Evolutionary conservation across 2,113 vertebrate genomes (phyloP).

Genomic region (Sarotherodon lohbergeri): DNA sequence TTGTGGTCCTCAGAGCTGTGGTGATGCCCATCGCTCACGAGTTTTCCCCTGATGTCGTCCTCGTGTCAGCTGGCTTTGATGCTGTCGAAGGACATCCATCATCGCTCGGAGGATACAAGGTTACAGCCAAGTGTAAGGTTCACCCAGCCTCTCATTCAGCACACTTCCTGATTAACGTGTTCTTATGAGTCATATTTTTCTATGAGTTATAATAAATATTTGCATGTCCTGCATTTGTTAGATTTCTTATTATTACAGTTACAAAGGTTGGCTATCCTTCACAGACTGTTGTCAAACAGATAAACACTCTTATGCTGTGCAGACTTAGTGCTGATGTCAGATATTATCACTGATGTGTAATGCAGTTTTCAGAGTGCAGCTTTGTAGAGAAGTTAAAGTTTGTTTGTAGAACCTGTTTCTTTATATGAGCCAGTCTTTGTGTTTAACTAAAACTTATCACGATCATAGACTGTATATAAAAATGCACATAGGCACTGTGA

Average conservation of each 20-base stretch:
- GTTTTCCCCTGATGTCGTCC: conserved; percentile 88
- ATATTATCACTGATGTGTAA: neutral
- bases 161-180: neutral
- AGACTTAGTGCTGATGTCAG: neutral
- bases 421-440: neutral
- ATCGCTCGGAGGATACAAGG: conserved; percentile 84
- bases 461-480: neutral
- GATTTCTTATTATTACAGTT: neutral
- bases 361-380: neutral
- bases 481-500: neutral
- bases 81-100: conserved; percentile 84
- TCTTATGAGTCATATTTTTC: neutral
- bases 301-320: neutral
- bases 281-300: neutral
- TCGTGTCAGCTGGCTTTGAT: conserved; percentile 91
- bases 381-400: neutral
- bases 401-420: neutral
- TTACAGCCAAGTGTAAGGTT: conserved; percentile 92
- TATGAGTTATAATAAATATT: neutral
- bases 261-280: neutral
- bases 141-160: neutral
- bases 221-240: neutral
- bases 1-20: conserved; percentile 74
- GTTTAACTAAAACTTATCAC: neutral
- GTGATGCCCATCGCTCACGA: conserved; percentile 92